Evolutionary conservation across 2,113 vertebrate genomes (phyloP), one percentile per base, ranked within the genome.

Genomic region (Tonatia bakeri): DNA sequence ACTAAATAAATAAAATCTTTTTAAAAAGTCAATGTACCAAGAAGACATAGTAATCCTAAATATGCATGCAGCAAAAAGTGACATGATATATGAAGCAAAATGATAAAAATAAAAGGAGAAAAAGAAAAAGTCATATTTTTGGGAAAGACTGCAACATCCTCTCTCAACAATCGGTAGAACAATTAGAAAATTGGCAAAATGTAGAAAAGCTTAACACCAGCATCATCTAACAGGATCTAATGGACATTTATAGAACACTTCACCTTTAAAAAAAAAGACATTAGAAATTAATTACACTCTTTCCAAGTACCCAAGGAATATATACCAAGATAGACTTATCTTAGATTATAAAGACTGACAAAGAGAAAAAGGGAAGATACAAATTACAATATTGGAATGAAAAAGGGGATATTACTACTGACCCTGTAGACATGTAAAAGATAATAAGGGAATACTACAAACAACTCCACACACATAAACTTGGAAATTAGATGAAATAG

Each of bases 241-340:
- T 5, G 69, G 22, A 69, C 24, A 85, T 84, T 87, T 89, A 69
- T 56, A 81, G 61, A 94, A 24, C 40, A 67, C 4, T 47, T 26
- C 64, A 67, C n/a, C 3, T 43, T 31, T 43, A 43, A 65, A 65
- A n/a, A 52, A n/a, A 89, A 85, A 91, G 50, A 15, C 9, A 61
- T 61, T 45, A 81, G 67, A 81, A 56, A 56, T 56, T 22, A 75
- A 70, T 81, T 76, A 50, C 22, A 75, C 80, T 94, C 14, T 94
- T 94, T 95, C 69, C n/a, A 90, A 92, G 61, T 22, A 89, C n/a
- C 26, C 36, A 70, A 92, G 10, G 59, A 83, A 88, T 50, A 91
- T 50, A 67, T 85, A 47, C 40, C 45, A 81, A 89, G 4, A 77
- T 11, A 91, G 45, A 73, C 22, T 76, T 28, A 87, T 56, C 95